Evolutionary conservation across 2,113 vertebrate species (phyloP), one percentile per base, ranked within the genome.

Genomic region (Eleginops maclovinus): DNA sequence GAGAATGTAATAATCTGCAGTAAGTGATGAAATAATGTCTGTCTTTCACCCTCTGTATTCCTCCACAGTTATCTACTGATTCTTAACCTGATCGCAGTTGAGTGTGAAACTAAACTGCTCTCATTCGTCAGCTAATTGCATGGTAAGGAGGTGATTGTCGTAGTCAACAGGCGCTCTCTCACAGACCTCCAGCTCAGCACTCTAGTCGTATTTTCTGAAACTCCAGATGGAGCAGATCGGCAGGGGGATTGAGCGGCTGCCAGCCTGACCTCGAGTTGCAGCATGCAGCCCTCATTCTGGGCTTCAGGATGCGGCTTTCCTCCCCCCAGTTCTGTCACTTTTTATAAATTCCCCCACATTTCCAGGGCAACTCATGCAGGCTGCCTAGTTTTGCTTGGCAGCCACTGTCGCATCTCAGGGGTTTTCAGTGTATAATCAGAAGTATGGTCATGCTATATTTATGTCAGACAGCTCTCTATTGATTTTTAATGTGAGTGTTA

Each of bases 211-310:
- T 82, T 82, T 79, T 81, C 75, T 86, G 63, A 62, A 69, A 55
- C 63, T 77, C 87, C 90, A 92, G 91, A 90, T 92, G 90, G 90
- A 87, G 68, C 63, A 36, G 66, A 83, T 77, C 80, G 50, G 85
- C 84, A 75, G 83, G 86, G 77, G 36, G 65, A 83, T 68, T 63
- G 47, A 0, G 50, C 54, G 84, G 68, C 83, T 79, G 81, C 81
- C 44, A 73, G 80, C 69, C 71, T 22, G 63, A 87, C 87, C 88
- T 90, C 66, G 3, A 83, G 55, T 22, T 50, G 62, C 62, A 47
- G 47, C 19, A 44, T 64, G 44, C 2, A 14, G 24, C 46, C 17
- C 36, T 83, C 54, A 19, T 77, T 79, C 80, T 72, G 75, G 75
- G 72, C 50, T 53, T 21, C 64, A 71, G 61, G 24, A 66, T 72